Base-by-base conservation (phyloP, 2,797 vertebrate species). In the Myotis pilosus region DNA sequence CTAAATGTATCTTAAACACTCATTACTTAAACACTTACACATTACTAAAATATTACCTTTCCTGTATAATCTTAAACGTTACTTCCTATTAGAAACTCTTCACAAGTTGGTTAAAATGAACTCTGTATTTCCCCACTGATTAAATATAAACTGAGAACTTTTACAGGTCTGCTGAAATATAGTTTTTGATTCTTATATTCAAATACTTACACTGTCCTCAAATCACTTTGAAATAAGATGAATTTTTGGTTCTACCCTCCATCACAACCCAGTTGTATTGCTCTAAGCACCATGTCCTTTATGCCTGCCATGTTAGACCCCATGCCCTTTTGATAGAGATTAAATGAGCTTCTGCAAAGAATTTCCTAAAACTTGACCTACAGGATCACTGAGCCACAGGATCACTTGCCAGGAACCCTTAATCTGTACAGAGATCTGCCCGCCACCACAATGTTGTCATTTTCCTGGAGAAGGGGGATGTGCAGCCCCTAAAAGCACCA, bases 41-140 rank as follows among this genome's bases (percentile, higher is more conserved):
- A 93, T 60, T 72, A 36, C 23, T 91, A 47, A 92, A 82, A 82
- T 79, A 57, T 3, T 44, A 28, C 20, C 6, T 72, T 85, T 25
- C n/a, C 2, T 33, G 15, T 11, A 15, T 79, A 4, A 23, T 90
- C 11, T 60, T 47, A 89, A 95, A 84, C 41, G 47, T 6, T 82
- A 20, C 38, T 60, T 95, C 15, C 8, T 60, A 62, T 51, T 55
- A 57, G 44, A 72, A 80, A 91, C 23, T 60, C 19, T 80, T 89
- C 7, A 75, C 6, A 55, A 80, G 68, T 20, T 79, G 38, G 28
- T 51, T 49, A 36, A 51, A 95, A 91, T 57, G 10, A 86, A 49
- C 55, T 82, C 36, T 75, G 22, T 57, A 53, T 74, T 86, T 72
- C 25, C 19, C 23, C 57, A 89, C 16, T 47, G 13, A 7, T 41